A percentile compares a stretch with the other conserved stretches of the same genome.
phyloP scores from a whole-genome alignment of 2,888 invertebrate genomes.

The Orthosia incerta region DNA sequence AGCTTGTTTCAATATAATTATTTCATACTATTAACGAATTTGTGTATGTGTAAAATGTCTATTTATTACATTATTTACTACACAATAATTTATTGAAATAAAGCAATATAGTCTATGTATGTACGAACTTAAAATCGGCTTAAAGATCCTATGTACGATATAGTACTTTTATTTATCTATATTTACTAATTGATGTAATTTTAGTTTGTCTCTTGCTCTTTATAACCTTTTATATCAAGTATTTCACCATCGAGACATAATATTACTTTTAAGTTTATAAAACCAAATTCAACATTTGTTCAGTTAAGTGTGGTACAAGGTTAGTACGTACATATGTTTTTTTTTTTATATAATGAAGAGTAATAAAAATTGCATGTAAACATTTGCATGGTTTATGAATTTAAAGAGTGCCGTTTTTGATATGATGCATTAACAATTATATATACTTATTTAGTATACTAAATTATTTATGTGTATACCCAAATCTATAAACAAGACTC shows the following conservation, averaged over 20 bases:
- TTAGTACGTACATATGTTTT: slow-evolving; percentile 84
- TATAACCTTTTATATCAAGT: slow-evolving; percentile 62
- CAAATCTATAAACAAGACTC: slow-evolving; percentile 52
- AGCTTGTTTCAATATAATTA: slow-evolving; percentile 69
- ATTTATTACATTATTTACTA: slow-evolving; percentile 65
- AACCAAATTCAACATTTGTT: slow-evolving; percentile 76
- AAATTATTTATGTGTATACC: slow-evolving; percentile 59
- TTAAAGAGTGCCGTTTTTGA: slow-evolving; percentile 83
- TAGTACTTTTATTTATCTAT: slow-evolving; percentile 74
- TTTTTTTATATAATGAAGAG: slow-evolving; percentile 65
- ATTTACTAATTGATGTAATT: slow-evolving; percentile 73
- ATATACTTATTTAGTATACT: slow-evolving; percentile 50
- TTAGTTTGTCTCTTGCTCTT: slow-evolving; percentile 72
- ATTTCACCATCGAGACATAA: slow-evolving; percentile 81
- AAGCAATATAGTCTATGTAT: slow-evolving; percentile 80
- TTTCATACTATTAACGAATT: slow-evolving; percentile 57
- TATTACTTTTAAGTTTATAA: slow-evolving; percentile 80
- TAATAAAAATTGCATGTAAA: slow-evolving; percentile 81
- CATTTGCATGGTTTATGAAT: slow-evolving; percentile 85
- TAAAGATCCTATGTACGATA: slow-evolving; percentile 70
- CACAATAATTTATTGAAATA: slow-evolving; percentile 75
- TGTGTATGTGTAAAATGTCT: slow-evolving; percentile 62
- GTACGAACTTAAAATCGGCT: slow-evolving; percentile 77
- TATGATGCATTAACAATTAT: slow-evolving; percentile 72
- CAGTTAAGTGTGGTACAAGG: slow-evolving; percentile 77